These are phyloP conservation scores for Polietes domitor DNA, from an alignment of 2,888 invertebrate species.

Conservation along the genomic window DNA sequence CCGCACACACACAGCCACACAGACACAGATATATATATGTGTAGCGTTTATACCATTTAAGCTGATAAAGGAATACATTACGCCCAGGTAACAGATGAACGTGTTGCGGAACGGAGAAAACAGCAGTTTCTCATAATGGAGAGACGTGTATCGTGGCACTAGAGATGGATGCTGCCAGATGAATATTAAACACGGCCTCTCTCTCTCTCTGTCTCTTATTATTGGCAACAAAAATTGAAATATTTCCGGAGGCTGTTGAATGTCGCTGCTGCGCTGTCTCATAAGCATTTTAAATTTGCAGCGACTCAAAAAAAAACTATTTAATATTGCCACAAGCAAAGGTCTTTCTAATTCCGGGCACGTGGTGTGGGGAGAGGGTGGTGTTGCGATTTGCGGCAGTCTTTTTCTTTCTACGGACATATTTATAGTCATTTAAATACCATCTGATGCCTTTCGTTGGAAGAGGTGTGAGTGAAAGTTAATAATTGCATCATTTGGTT, in stretches of 20 bases:
- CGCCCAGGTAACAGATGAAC: conserved; percentile 37
- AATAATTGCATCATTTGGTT: too few species aligned
- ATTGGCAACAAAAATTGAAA: conserved; percentile 18
- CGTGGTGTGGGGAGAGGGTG: too few species aligned
- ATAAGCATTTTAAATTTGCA: background rate
- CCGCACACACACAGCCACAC: background rate
- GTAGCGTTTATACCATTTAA: background rate
- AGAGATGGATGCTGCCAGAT: conserved; percentile 8
- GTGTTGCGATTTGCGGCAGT: too few species aligned
- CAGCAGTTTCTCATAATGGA: conserved; percentile 18
- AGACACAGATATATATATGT: background rate
- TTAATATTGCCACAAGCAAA: conserved; percentile 4
- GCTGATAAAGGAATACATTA: conserved; percentile 25
- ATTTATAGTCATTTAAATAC: too few species aligned
- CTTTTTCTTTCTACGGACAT: too few species aligned
- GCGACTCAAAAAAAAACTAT: background rate
- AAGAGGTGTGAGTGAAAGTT: too few species aligned
- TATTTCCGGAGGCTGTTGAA: conserved; percentile 37
- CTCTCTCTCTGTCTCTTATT: background rate
- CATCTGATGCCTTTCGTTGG: too few species aligned
- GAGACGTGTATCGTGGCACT: background rate
- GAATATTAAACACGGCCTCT: conserved; percentile 27
- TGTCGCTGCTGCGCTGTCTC: background rate
- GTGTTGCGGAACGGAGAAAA: conserved; percentile 30
- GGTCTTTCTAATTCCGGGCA: background rate